phyloP scores from a whole-genome alignment of 1,140 invertebrate genomes.

The Latrodectus geometricus region DNA sequence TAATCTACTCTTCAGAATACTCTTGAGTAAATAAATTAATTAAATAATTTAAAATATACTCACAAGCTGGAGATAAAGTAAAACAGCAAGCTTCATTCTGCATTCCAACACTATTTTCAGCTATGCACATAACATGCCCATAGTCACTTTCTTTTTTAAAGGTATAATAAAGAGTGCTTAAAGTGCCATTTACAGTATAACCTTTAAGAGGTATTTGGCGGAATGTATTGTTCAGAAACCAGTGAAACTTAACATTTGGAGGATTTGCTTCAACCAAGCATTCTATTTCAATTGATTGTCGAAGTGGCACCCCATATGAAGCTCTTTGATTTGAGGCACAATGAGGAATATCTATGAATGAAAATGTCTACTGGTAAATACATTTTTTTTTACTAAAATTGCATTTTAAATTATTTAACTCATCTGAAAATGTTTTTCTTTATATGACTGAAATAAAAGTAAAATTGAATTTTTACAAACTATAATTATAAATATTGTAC shows the following conservation, averaged over 20 bases:
- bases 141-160: constrained; percentile 48
- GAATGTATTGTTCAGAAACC: constrained; percentile 64
- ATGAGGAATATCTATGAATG: constrained; percentile 70
- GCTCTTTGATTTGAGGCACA: constrained; percentile 79
- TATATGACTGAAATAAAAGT: too few relatives aligned
- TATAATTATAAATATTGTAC: too few relatives aligned
- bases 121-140: constrained; percentile 39
- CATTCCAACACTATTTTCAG: constrained; percentile 26
- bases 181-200: constrained; percentile 48
- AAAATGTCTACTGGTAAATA: too few relatives aligned
- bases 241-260: constrained; percentile 63
- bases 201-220: constrained; percentile 40
- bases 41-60: not conserved
- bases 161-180: constrained; percentile 23
- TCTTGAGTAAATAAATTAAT: too few relatives aligned
- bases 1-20: too few relatives aligned
- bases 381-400: too few relatives aligned
- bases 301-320: constrained; percentile 80
- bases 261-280: constrained; percentile 89
- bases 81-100: constrained; percentile 56
- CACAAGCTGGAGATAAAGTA: constrained; percentile 43
- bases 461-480: too few relatives aligned
- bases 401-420: too few relatives aligned
- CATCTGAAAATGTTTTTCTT: too few relatives aligned
- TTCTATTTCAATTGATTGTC: constrained; percentile 83